Evolutionary conservation across 2,888 invertebrate species (phyloP).

Genomic region (Heteropelma amictum): DNA sequence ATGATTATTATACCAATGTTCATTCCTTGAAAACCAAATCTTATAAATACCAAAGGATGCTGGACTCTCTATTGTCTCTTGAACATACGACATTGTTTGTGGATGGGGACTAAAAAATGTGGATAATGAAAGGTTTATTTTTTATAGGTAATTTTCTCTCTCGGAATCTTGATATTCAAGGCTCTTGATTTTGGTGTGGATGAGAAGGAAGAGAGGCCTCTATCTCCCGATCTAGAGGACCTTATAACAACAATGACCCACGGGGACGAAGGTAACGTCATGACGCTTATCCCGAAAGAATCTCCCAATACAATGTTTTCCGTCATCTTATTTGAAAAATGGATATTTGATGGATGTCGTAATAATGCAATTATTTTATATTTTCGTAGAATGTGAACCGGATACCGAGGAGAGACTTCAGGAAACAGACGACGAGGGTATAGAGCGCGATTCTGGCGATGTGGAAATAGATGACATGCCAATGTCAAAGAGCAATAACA

Average conservation of each 20-base stretch:
- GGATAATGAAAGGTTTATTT: slow-evolving; percentile 44
- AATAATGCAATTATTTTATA: neutral
- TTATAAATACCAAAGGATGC: too few species aligned
- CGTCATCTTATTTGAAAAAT: neutral
- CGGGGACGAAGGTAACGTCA: slow-evolving; percentile 80
- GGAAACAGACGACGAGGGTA: slow-evolving; percentile 92
- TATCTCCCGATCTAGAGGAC: slow-evolving; percentile 91
- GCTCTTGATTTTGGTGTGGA: slow-evolving; percentile 93
- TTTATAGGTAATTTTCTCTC: slow-evolving; percentile 87
- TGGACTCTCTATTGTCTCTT: too few species aligned
- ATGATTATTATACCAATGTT: too few species aligned
- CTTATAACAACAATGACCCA: slow-evolving; percentile 93
- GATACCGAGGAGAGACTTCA: slow-evolving; percentile 78
- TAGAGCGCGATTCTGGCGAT: slow-evolving; percentile 91
- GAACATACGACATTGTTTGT: too few species aligned
- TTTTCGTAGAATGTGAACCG: slow-evolving; percentile 70
- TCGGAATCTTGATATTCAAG: slow-evolving; percentile 92
- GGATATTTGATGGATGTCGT: neutral
- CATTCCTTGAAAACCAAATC: too few species aligned
- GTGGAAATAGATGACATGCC: slow-evolving; percentile 76
- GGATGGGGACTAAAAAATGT: too few species aligned
- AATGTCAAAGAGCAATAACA: slow-evolving; percentile 58
- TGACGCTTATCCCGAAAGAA: slow-evolving; percentile 51
- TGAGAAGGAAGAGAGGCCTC: slow-evolving; percentile 91
- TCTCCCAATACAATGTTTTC: neutral